phyloP scores from a whole-genome alignment of 2,888 invertebrate genomes.

The Saturnia pavonia region DNA sequence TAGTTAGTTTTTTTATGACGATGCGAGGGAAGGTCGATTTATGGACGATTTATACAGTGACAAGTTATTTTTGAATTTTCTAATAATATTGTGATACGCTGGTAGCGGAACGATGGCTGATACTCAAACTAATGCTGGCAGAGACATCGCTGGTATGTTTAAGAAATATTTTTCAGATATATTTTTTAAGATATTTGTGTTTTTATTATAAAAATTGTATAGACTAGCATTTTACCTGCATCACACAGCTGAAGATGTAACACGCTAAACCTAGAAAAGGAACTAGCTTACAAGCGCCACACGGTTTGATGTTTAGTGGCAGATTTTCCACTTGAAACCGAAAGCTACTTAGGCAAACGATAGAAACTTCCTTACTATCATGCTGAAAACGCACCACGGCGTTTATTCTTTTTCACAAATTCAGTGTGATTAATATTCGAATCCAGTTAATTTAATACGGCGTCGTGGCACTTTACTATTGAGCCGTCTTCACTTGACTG shows the following conservation, averaged over 20 bases:
- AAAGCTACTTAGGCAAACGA: background rate
- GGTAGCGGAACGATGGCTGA: slow-evolving; percentile 45
- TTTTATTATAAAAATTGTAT: background rate
- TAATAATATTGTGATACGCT: slow-evolving; percentile 29
- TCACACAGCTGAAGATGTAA: too few relatives aligned
- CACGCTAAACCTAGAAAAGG: background rate
- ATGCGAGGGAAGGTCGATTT: slow-evolving; percentile 51
- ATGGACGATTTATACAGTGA: slow-evolving; percentile 28
- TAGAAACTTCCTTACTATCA: too few relatives aligned
- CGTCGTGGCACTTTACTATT: too few relatives aligned
- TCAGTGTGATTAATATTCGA: too few relatives aligned
- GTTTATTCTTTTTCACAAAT: too few relatives aligned
- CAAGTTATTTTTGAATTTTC: slow-evolving; percentile 32
- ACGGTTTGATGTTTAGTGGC: too few relatives aligned
- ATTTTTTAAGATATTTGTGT: background rate
- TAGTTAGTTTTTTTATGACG: slow-evolving; percentile 39
- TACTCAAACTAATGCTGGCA: slow-evolving; percentile 38
- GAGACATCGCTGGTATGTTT: slow-evolving; percentile 36
- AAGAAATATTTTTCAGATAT: background rate
- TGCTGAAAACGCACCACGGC: too few relatives aligned
- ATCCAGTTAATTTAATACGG: too few relatives aligned
- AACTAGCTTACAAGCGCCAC: background rate
- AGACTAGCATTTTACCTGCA: too few relatives aligned
- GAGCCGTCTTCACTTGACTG: too few relatives aligned
- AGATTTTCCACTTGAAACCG: too few relatives aligned